Evolutionary conservation across 2,888 invertebrate genomes (phyloP).

Genomic region (Drosophila mettleri): DNA sequence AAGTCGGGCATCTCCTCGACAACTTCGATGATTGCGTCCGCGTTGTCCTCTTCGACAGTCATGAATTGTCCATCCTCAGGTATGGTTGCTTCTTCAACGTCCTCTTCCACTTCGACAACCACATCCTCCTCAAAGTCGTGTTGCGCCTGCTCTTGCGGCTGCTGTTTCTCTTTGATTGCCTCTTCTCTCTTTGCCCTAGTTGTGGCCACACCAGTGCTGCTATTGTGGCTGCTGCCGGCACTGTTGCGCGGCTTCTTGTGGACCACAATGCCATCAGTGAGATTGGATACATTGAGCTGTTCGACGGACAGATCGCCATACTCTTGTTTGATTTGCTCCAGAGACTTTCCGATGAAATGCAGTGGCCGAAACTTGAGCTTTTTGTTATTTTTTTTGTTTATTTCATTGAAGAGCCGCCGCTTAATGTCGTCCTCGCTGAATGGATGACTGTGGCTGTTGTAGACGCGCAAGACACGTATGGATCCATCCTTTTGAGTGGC

Average conservation of each 20-base stretch:
- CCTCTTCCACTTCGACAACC: conserved; percentile 41
- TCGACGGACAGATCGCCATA: conserved; percentile 73
- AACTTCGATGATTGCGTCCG: conserved; percentile 72
- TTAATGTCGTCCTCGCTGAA: conserved; percentile 78
- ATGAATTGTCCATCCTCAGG: conserved; percentile 38
- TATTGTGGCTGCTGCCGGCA: conserved; percentile 28
- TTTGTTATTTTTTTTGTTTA: conserved; percentile 70
- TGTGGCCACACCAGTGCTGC: conserved; percentile 9
- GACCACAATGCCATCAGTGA: conserved; percentile 63
- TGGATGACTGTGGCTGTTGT: conserved; percentile 77
- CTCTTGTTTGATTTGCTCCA: conserved; percentile 77
- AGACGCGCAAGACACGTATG: conserved; percentile 73
- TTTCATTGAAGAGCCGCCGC: conserved; percentile 78
- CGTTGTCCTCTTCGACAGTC: conserved; percentile 54
- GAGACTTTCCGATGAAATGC: conserved; percentile 70
- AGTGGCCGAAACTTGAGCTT: conserved; percentile 70
- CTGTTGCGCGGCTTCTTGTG: conserved; percentile 64
- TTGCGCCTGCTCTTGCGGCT: conserved; percentile 2
- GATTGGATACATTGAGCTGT: conserved; percentile 65
- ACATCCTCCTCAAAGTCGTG: conserved; percentile 42
- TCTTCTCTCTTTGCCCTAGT: background rate
- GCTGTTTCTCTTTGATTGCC: conserved; percentile 4
- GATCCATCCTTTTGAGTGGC: conserved; percentile 73
- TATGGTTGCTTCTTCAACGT: conserved; percentile 3
- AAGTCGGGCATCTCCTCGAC: conserved; percentile 64